Percentiles rank a stretch among this genome's conserved stretches.
Evolutionary conservation across 2,888 invertebrate genomes (phyloP).

Genomic region (Glyphotaelius pellucidus): DNA sequence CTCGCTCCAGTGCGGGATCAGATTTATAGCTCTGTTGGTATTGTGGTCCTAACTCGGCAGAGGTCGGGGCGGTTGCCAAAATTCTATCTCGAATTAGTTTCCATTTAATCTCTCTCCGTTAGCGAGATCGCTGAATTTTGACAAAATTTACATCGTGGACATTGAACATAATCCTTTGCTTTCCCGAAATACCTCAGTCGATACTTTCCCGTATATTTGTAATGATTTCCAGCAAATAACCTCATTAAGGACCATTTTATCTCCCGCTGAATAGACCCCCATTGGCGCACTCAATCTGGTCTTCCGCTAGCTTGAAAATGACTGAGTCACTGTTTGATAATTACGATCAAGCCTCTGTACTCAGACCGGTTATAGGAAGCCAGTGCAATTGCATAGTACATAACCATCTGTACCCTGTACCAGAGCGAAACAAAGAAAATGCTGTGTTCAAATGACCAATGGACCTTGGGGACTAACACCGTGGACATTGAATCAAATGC

Average conservation of each 20-base stretch:
- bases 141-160: not conserved
- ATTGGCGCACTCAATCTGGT: not conserved
- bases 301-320: not conserved
- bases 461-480: not conserved
- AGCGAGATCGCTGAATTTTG: not conserved
- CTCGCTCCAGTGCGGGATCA: slow-evolving; percentile 4
- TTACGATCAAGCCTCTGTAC: not conserved
- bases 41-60: not conserved
- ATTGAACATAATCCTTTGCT: not conserved
- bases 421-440: slow-evolving; percentile 3
- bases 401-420: not conserved
- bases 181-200: not conserved
- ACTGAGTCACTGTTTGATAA: not conserved
- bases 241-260: not conserved
- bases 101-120: not conserved
- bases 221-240: not conserved
- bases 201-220: not conserved
- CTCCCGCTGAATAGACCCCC: not conserved
- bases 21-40: slow-evolving; percentile 31
- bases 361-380: not conserved
- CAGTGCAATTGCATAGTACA: not conserved
- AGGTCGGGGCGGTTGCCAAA: slow-evolving; percentile 19
- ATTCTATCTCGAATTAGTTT: not conserved
- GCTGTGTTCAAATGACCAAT: slow-evolving; percentile 1
- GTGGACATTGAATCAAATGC: not conserved